A percentile compares a stretch with the other conserved stretches of the same genome.
Evolutionary conservation across 1,140 invertebrate species (phyloP).

Genomic region (Alviniconcha marisindica): DNA sequence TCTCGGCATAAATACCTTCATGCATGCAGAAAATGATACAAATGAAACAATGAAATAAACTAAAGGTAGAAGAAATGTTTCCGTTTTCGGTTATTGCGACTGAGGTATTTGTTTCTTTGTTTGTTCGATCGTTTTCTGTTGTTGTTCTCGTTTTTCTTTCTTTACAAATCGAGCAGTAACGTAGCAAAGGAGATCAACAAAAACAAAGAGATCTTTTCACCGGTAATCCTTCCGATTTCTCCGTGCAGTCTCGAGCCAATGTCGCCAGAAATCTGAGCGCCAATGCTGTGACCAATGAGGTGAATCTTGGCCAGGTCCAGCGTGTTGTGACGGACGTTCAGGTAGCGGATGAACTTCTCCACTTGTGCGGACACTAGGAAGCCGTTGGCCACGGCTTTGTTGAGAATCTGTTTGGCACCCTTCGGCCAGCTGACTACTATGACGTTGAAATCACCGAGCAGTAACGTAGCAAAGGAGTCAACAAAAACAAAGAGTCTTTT

Average conservation of each 20-base stretch:
- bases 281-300: slow-evolving; percentile 93
- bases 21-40: too few species aligned
- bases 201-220: slow-evolving; percentile 56
- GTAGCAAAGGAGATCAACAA: too few species aligned
- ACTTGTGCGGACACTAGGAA: slow-evolving; percentile 92
- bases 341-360: slow-evolving; percentile 82
- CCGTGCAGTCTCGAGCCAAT: slow-evolving; percentile 89
- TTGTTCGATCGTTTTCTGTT: too few species aligned
- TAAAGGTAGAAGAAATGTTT: too few species aligned
- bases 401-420: slow-evolving; percentile 87
- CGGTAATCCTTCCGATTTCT: slow-evolving; percentile 84
- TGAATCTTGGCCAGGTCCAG: slow-evolving; percentile 77
- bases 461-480: too few species aligned
- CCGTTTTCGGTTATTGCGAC: too few species aligned
- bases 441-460: slow-evolving; percentile 83
- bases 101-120: too few species aligned
- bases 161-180: too few species aligned
- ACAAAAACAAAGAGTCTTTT: too few species aligned
- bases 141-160: too few species aligned
- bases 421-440: slow-evolving; percentile 85
- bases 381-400: slow-evolving; percentile 93
- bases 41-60: too few species aligned
- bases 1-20: too few species aligned
- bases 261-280: slow-evolving; percentile 92
- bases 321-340: slow-evolving; percentile 38